Evolutionary conservation across 2,113 vertebrate species (phyloP).

Genomic region (Scytalopus superciliaris): DNA sequence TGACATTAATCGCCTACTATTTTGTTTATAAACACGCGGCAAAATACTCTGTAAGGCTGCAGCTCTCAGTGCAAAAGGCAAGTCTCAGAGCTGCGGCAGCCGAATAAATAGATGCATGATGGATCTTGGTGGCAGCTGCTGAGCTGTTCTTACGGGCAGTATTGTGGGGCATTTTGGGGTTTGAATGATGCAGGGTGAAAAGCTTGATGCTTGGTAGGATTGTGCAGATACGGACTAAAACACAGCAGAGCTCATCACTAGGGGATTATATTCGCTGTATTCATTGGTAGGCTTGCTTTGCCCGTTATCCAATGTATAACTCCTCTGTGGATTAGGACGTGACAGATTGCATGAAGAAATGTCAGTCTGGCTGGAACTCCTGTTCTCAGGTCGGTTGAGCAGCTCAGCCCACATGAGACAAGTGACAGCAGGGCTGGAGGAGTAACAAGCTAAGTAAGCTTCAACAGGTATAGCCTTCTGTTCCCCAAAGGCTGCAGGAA

Average conservation of each 20-base stretch:
- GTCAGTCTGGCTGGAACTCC: background rate
- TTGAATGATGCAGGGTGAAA: background rate
- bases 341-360: conserved; percentile 11
- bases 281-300: background rate
- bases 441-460: background rate
- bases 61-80: background rate
- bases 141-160: background rate
- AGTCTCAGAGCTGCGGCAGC: background rate
- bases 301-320: background rate
- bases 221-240: background rate
- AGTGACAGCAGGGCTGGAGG: background rate
- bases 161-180: background rate
- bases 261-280: background rate
- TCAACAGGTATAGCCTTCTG: background rate
- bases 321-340: conserved; percentile 29
- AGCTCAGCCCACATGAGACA: conserved; percentile 2
- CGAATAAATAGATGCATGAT: rapidly evolving
- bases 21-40: background rate
- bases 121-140: background rate
- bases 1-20: rapidly evolving
- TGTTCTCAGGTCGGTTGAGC: background rate
- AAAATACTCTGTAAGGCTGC: background rate
- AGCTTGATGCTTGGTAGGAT: background rate
- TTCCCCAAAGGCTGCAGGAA: background rate
- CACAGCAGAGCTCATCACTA: rapidly evolving